Conservation (phyloP, 2,797 vertebrate genomes). For the Sphaeramia orbicularis region DNA sequence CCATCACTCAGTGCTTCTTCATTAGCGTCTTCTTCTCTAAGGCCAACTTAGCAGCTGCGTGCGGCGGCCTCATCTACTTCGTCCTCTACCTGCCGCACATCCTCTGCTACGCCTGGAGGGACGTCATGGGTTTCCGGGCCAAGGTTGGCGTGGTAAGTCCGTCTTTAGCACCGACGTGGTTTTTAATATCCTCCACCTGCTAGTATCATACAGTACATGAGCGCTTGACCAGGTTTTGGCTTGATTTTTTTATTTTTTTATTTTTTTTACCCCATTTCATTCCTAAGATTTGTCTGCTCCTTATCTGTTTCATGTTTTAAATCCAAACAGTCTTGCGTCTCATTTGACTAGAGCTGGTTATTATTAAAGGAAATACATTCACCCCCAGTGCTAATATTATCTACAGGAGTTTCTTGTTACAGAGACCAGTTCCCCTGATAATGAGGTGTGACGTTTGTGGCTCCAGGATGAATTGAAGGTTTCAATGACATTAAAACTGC, state of each 20-base stretch:
- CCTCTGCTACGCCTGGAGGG: constrained; percentile 95
- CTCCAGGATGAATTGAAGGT: constrained; percentile 37
- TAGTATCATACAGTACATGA: constrained; percentile 28
- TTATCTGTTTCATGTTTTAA: constrained; percentile 13
- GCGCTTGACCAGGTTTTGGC: not conserved
- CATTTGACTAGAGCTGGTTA: constrained; percentile 25
- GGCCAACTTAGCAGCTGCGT: constrained; percentile 96
- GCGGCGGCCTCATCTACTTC: constrained; percentile 97
- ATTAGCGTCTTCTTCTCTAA: constrained; percentile 98
- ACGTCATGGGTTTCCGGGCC: constrained; percentile 88
- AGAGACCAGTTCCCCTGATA: constrained; percentile 24
- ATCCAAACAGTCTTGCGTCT: constrained; percentile 21
- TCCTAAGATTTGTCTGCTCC: constrained; percentile 10
- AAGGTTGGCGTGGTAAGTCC: constrained; percentile 92
- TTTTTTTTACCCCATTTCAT: constrained; percentile 25
- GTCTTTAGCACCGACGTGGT: constrained; percentile 32
- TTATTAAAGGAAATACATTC: constrained; percentile 30
- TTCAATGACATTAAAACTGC: constrained; percentile 30
- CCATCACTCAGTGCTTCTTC: constrained; percentile 95
- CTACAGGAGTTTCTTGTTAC: constrained; percentile 26
- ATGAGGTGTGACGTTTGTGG: constrained; percentile 26
- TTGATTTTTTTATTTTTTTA: constrained; percentile 26
- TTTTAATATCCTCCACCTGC: constrained; percentile 42
- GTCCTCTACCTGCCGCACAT: constrained; percentile 94
- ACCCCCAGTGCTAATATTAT: constrained; percentile 23